Percentiles rank a stretch among this genome's conserved stretches.
Evolutionary conservation across 1,140 invertebrate genomes (phyloP).

Genomic region (Ceratina australensis): DNA sequence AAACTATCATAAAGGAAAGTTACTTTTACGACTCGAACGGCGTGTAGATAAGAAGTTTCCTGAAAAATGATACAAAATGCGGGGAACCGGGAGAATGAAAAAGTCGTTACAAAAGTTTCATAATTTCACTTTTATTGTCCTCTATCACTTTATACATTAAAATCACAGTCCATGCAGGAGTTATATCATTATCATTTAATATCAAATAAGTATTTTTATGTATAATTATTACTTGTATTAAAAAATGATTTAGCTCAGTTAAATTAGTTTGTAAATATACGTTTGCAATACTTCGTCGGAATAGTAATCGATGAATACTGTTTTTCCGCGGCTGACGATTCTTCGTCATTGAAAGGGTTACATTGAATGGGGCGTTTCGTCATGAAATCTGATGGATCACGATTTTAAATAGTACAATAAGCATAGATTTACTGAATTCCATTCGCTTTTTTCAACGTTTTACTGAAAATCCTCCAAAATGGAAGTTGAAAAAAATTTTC

Average conservation of each 20-base stretch:
- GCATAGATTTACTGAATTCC: background rate
- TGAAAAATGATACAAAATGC: background rate
- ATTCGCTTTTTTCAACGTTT: background rate
- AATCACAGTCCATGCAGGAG: background rate
- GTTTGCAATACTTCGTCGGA: conserved; percentile 4
- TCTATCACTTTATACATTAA: too few relatives aligned
- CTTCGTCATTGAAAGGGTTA: conserved; percentile 43
- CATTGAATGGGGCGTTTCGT: conserved; percentile 26
- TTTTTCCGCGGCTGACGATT: conserved; percentile 47
- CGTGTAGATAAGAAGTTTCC: background rate
- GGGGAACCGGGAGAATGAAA: background rate
- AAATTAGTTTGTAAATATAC: too few relatives aligned
- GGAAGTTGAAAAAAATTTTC: background rate
- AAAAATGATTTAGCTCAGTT: too few relatives aligned
- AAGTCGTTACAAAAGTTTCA: background rate
- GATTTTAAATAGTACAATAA: background rate
- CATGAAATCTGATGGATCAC: background rate
- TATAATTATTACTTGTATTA: too few relatives aligned
- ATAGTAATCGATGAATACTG: conserved; percentile 20
- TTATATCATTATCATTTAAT: too few relatives aligned
- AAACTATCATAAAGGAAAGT: conserved; percentile 18
- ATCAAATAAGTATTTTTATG: too few relatives aligned
- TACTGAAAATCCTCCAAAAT: background rate
- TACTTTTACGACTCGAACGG: conserved; percentile 8
- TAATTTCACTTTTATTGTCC: background rate